Percentiles rank a stretch among this genome's conserved stretches.
phyloP scores from a whole-genome alignment of 1,140 invertebrate species.

The Drosophila fuyamai region DNA sequence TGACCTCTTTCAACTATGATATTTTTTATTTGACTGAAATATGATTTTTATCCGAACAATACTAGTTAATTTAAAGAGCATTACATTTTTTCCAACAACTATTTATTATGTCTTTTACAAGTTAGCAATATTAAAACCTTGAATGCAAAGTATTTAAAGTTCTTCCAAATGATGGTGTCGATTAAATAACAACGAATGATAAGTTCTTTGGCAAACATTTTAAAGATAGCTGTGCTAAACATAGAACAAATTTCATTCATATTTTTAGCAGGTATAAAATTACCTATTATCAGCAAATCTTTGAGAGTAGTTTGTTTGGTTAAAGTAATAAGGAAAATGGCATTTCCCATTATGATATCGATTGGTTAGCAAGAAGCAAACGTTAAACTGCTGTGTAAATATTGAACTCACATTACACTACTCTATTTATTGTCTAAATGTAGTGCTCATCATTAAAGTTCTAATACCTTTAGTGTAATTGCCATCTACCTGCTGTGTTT shows the following conservation, averaged over 20 bases:
- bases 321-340: not conserved
- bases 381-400: too few relatives aligned
- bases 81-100: too few relatives aligned
- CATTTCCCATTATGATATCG: not conserved
- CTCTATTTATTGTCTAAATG: too few relatives aligned
- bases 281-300: not conserved
- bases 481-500: not conserved
- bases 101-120: too few relatives aligned
- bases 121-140: too few relatives aligned
- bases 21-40: too few relatives aligned
- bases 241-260: not conserved
- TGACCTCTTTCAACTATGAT: too few relatives aligned
- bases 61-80: too few relatives aligned
- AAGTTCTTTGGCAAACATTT: conserved; percentile 10
- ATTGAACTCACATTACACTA: too few relatives aligned
- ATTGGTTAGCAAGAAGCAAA: too few relatives aligned
- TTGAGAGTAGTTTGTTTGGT: conserved; percentile 4
- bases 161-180: not conserved
- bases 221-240: conserved; percentile 5
- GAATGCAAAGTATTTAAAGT: not conserved
- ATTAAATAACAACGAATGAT: conserved; percentile 1
- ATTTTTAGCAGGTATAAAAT: not conserved
- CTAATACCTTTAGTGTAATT: not conserved
- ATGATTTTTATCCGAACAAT: not conserved
- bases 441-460: not conserved